Conservation (phyloP, 2,113 vertebrate genomes). For the Melanostigma gelatinosum region DNA sequence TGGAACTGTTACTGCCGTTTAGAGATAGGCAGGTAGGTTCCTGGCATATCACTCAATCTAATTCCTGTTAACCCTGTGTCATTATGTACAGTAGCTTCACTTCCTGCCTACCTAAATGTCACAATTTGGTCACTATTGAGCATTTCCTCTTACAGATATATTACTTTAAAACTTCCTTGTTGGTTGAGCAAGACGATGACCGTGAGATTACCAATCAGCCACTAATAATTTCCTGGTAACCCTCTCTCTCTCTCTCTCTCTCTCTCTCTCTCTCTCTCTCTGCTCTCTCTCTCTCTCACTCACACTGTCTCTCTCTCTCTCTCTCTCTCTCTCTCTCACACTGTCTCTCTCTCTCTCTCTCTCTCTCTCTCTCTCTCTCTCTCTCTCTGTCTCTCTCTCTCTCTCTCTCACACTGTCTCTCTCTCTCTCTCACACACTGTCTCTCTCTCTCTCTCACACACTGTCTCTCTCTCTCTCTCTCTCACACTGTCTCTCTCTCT, state of each 20-base stretch:
- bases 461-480: too few relatives aligned
- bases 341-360: too few relatives aligned
- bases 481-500: too few relatives aligned
- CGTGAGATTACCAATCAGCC: constrained; percentile 28
- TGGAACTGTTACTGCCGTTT: constrained; percentile 2
- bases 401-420: too few relatives aligned
- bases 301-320: too few relatives aligned
- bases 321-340: too few relatives aligned
- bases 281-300: too few relatives aligned
- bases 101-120: constrained; percentile 38
- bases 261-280: neutral
- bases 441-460: too few relatives aligned
- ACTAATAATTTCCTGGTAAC: constrained; percentile 61
- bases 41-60: constrained; percentile 22
- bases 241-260: neutral
- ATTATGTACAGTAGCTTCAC: neutral
- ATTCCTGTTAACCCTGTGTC: constrained; percentile 41
- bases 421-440: too few relatives aligned
- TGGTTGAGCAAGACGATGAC: constrained; percentile 33
- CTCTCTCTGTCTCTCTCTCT: too few relatives aligned
- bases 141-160: neutral
- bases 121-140: neutral
- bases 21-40: constrained; percentile 24
- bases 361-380: too few relatives aligned
- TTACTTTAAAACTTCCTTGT: constrained; percentile 57